These are phyloP conservation scores for Pavo muticus DNA, from an alignment of 2,113 vertebrate genomes.

Conservation along the genomic window DNA sequence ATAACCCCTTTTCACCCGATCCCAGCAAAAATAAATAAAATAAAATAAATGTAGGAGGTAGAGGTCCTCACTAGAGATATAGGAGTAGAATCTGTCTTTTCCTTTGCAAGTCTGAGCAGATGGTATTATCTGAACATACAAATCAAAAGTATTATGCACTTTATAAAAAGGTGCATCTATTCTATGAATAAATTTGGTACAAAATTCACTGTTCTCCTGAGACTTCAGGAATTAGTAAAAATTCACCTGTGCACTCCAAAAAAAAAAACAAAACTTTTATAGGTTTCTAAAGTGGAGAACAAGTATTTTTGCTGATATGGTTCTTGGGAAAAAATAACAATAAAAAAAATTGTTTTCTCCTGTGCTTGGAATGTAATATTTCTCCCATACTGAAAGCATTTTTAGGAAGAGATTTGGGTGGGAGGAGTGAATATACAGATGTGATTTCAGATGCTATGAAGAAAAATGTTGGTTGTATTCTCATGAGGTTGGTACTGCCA, in stretches of 20 bases:
- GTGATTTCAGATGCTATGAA: not conserved
- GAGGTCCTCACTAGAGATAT: not conserved
- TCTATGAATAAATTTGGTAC: slow-evolving; percentile 64
- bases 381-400: not conserved
- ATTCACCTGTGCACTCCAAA: slow-evolving; percentile 16
- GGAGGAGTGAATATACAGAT: not conserved
- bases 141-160: slow-evolving; percentile 24
- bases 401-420: not conserved
- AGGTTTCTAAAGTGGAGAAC: not conserved
- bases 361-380: not conserved
- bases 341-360: not conserved
- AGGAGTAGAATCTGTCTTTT: not conserved
- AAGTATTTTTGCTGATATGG: not conserved
- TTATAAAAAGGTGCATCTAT: not conserved
- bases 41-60: not conserved
- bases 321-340: not conserved
- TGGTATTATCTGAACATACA: slow-evolving; percentile 19
- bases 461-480: not conserved
- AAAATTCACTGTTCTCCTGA: not conserved
- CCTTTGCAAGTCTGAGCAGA: not conserved
- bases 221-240: slow-evolving; percentile 39
- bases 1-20: not conserved
- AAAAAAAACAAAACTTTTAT: slow-evolving; percentile 47
- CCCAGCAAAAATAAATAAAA: not conserved
- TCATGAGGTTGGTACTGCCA: not conserved